Conservation (phyloP, 2,113 vertebrate genomes). For the Herpetotheres cachinnans region DNA sequence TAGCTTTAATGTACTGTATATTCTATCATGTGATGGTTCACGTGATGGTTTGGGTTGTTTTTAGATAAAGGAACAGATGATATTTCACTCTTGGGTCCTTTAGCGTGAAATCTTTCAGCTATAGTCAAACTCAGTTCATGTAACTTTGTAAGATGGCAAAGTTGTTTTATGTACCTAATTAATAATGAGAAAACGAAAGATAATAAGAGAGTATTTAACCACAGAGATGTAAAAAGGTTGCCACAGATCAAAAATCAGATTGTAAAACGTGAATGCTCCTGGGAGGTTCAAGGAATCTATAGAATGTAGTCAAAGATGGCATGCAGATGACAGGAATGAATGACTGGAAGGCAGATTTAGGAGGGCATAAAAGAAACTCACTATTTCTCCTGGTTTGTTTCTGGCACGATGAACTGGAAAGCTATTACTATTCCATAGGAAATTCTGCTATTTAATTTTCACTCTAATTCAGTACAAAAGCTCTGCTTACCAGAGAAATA, state of each 20-base stretch:
- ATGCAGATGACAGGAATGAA: not conserved
- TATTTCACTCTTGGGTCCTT: not conserved
- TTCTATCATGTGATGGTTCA: not conserved
- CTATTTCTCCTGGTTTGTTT: not conserved
- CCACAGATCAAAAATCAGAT: not conserved
- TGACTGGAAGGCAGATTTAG: not conserved
- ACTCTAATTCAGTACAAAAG: not conserved
- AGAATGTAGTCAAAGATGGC: not conserved
- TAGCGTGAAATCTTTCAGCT: not conserved
- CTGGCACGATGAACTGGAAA: not conserved
- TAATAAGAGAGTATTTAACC: rapidly evolving
- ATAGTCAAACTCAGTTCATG: rapidly evolving
- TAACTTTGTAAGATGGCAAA: not conserved
- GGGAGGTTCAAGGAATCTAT: not conserved
- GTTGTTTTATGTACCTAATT: rapidly evolving
- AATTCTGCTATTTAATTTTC: not conserved
- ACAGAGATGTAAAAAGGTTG: not conserved
- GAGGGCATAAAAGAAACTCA: not conserved
- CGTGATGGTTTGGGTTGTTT: not conserved
- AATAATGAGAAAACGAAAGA: not conserved
- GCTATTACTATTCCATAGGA: not conserved
- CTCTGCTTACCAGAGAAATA: not conserved
- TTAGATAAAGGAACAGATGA: not conserved
- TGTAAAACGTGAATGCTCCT: not conserved
- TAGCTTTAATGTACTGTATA: not conserved